Evolutionary conservation across 2,113 vertebrate genomes (phyloP).

Genomic region (Gallinago media): DNA sequence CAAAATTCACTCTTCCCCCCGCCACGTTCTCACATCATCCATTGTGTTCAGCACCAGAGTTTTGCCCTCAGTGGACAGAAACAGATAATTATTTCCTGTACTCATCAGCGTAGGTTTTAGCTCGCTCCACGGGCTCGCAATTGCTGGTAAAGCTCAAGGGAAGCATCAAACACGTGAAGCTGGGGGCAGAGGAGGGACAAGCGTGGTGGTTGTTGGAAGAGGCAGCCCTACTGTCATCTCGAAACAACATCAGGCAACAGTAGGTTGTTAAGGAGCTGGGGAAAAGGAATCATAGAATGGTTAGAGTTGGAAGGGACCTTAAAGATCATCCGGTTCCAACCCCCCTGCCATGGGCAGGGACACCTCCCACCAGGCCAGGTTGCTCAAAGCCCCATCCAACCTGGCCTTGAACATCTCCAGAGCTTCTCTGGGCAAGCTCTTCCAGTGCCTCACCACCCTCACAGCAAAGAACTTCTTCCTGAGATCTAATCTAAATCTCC

Average conservation of each 20-base stretch:
- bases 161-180: neutral
- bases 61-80: slow-evolving; percentile 25
- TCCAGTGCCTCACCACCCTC: too few relatives aligned
- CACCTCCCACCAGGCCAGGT: too few relatives aligned
- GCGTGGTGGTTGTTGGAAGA: accelerated
- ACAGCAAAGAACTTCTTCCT: too few relatives aligned
- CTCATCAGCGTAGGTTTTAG: neutral
- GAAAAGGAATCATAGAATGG: neutral
- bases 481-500: too few relatives aligned
- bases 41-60: slow-evolving; percentile 25
- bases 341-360: too few relatives aligned
- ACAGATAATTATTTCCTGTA: slow-evolving; percentile 29
- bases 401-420: too few relatives aligned
- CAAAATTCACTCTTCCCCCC: slow-evolving; percentile 11
- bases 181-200: neutral
- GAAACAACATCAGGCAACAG: neutral
- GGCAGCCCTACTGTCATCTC: neutral
- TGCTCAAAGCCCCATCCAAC: too few relatives aligned
- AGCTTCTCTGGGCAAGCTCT: too few relatives aligned
- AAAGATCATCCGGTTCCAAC: too few relatives aligned
- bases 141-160: neutral
- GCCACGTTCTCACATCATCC: neutral
- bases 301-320: neutral
- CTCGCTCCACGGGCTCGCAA: neutral
- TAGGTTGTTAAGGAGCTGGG: neutral